Conservation (phyloP, 1,140 invertebrate genomes). For the Drosophila sp. region DNA sequence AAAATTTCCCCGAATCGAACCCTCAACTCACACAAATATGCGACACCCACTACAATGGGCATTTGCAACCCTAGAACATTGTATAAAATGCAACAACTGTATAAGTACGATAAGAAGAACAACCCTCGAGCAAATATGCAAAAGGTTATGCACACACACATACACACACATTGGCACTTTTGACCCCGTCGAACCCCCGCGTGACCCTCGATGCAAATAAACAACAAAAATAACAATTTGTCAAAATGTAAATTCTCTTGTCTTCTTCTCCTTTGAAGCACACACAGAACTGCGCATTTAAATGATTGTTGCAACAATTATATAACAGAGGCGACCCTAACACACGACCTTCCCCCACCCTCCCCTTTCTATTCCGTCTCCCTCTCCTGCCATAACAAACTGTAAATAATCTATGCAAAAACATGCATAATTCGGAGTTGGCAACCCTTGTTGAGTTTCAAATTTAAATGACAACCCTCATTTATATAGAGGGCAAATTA, state of each 20-base stretch:
- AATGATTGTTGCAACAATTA: constrained; percentile 67
- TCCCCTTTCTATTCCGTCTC: background rate
- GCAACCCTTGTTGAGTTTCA: constrained; percentile 28
- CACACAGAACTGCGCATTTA: constrained; percentile 70
- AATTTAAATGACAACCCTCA: constrained; percentile 40
- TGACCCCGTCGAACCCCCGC: constrained; percentile 59
- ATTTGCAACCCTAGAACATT: constrained; percentile 39
- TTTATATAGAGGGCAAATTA: constrained; percentile 53
- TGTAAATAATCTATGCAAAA: constrained; percentile 82
- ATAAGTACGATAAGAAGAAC: constrained; percentile 19
- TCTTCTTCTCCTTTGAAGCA: too few species aligned
- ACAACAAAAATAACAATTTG: constrained; percentile 75
- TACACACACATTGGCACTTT: constrained; percentile 43
- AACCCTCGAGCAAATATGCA: constrained; percentile 40
- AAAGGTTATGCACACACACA: constrained; percentile 39
- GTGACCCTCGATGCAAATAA: constrained; percentile 50
- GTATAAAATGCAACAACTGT: constrained; percentile 30
- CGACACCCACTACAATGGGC: constrained; percentile 30
- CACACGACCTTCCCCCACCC: constrained; percentile 24
- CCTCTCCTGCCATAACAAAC: constrained; percentile 54
- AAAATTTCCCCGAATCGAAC: constrained; percentile 8
- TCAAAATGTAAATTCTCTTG: constrained; percentile 77
- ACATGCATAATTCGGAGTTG: constrained; percentile 53
- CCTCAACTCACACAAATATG: background rate
- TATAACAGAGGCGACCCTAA: constrained; percentile 42